These are phyloP conservation scores for Nothoprocta pentlandii DNA, from an alignment of 2,113 vertebrate species.

Conservation along the genomic window DNA sequence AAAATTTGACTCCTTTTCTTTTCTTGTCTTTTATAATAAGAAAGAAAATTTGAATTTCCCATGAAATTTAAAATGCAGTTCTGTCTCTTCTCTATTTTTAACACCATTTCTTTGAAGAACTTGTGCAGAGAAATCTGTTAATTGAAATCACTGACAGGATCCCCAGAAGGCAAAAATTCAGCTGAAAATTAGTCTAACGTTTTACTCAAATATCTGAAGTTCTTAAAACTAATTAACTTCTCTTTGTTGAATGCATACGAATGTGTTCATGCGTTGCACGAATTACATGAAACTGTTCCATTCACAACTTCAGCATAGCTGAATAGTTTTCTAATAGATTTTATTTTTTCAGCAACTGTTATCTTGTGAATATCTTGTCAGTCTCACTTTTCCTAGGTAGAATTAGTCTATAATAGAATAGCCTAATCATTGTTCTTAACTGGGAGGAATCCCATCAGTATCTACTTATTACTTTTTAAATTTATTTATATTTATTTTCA, in stretches of 20 bases:
- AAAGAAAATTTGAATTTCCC: constrained; percentile 3
- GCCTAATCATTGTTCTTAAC: background rate
- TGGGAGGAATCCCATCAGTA: background rate
- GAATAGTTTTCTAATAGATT: constrained; percentile 21
- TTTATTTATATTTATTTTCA: background rate
- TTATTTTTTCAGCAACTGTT: constrained; percentile 1
- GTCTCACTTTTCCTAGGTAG: background rate
- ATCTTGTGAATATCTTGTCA: constrained; percentile 1
- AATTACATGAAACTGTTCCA: constrained; percentile 3
- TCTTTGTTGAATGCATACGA: constrained; percentile 39
- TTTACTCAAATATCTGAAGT: constrained; percentile 59
- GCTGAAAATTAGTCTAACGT: constrained; percentile 47
- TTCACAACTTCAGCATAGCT: constrained; percentile 11
- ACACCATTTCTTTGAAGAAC: constrained; percentile 46
- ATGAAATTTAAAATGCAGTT: constrained; percentile 25
- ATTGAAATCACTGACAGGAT: constrained; percentile 67
- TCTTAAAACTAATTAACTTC: constrained; percentile 64
- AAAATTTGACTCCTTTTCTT: background rate
- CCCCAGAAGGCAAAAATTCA: constrained; percentile 60
- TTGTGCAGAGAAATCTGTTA: constrained; percentile 46
- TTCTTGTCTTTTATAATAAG: background rate
- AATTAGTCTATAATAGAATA: background rate
- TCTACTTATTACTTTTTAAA: background rate
- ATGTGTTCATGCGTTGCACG: background rate
- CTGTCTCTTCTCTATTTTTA: constrained; percentile 32